Conservation (phyloP, 2,113 vertebrate species). For the Prinia subflava region DNA sequence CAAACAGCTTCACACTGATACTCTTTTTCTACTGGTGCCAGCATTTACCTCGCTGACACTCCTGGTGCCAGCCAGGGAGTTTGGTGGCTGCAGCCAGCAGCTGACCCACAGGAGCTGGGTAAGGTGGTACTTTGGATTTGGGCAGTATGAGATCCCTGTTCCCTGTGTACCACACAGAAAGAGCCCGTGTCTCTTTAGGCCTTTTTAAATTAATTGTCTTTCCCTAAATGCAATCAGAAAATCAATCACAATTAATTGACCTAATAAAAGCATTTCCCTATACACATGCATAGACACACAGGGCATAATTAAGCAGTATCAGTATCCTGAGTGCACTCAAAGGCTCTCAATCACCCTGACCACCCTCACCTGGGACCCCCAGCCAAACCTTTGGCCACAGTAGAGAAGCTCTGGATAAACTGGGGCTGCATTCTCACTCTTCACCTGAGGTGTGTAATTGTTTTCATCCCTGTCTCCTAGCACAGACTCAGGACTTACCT, state of each 20-base stretch:
- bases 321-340: neutral
- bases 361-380: neutral
- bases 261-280: neutral
- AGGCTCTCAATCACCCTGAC: neutral
- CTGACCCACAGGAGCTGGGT: neutral
- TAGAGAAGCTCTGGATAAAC: neutral
- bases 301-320: neutral
- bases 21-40: neutral
- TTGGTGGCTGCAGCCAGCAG: neutral
- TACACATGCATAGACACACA: neutral
- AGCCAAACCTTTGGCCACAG: neutral
- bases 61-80: neutral
- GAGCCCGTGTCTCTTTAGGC: neutral
- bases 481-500: fast-evolving
- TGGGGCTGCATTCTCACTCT: neutral
- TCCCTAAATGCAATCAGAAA: neutral
- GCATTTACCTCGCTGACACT: neutral
- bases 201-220: neutral
- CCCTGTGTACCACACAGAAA: neutral
- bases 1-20: neutral
- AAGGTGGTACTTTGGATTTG: neutral
- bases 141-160: neutral
- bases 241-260: neutral
- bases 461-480: neutral
- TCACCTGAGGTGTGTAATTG: neutral